Evolutionary conservation across 2,113 vertebrate species (phyloP).

Genomic region (Brachypodius melanocephalos): DNA sequence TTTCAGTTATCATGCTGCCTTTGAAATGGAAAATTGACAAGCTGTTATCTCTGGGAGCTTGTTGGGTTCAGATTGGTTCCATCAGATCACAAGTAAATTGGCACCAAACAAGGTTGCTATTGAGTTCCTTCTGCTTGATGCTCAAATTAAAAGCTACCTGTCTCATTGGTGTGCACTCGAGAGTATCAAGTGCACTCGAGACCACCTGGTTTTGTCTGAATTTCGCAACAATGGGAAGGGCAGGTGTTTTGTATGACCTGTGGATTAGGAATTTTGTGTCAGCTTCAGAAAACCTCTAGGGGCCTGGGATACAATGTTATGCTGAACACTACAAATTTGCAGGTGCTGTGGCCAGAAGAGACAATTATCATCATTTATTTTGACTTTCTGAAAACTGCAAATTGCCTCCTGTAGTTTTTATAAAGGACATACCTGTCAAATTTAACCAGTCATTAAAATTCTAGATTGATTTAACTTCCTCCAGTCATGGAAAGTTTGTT

Average conservation of each 20-base stretch:
- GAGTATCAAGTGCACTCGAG: not conserved
- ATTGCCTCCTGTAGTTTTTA: not conserved
- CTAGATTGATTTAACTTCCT: not conserved
- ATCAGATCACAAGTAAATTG: conserved; percentile 18
- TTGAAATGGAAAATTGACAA: conserved; percentile 47
- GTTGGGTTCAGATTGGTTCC: not conserved
- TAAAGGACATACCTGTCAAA: not conserved
- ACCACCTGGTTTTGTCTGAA: not conserved
- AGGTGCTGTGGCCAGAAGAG: not conserved
- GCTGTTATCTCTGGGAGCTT: conserved; percentile 35
- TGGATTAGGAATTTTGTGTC: not conserved
- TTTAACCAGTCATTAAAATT: not conserved
- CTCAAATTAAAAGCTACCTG: not conserved
- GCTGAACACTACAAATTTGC: not conserved
- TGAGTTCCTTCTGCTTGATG: not conserved
- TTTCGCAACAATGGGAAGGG: not conserved
- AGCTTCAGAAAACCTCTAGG: not conserved
- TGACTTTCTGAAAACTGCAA: not conserved
- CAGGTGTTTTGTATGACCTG: not conserved
- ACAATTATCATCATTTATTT: not conserved
- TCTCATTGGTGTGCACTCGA: not conserved
- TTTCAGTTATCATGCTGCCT: conserved; percentile 28
- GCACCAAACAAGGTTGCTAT: not conserved
- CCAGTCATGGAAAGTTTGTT: not conserved
- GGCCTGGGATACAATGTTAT: not conserved